Evolutionary conservation across 2,888 invertebrate species (phyloP), one percentile per base, ranked within the genome.

Genomic region (Oscheius sp.): DNA sequence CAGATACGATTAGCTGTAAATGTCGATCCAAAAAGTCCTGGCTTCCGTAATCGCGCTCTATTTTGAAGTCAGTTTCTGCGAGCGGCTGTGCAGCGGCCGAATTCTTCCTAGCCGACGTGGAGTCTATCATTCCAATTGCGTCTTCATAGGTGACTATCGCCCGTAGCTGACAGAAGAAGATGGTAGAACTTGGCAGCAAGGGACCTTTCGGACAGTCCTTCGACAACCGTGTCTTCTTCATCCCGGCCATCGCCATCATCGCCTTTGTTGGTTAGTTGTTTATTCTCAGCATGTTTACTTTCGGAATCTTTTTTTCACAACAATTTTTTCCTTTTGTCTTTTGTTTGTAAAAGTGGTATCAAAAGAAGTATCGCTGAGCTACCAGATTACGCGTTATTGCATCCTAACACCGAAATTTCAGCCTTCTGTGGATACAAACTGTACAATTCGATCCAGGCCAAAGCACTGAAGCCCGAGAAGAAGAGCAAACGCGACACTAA

Each of bases 221-320:
- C 91, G 94, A 94, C 80, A 95, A 95, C 91, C 91, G 93, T 58
- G 94, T 95, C 83, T 95, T 95, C 90, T 93, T 95, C 85, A 89
- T 95, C 86, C 95, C 95, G 84, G 94, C 93, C 70, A 92, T 94
- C 84, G 92, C 95, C 82, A 93, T 95, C 84, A 91, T 93, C 83
- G 92, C 93, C 83, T 91, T 95, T 89, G 93, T 94, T 90, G 93
- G 95, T 95, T 91, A 92, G 92, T 73, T 65, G 11, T 33, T 53
- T 63, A 74, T 76, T 63, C 70, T 59, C 47, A 51, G n/a, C 50
- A 4, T 53, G 21, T 29, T 59, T 9, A 29, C 3, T 21, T 13
- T 2, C 10, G 42, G 21, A 37, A 55, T 51, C 21, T 42, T 71
- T 29, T 48, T 47, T 51, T 42, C 57, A 55, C 29, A 59, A 5